Evolutionary conservation across 2,113 vertebrate species (phyloP).

Genomic region (Ciconia maguari): DNA sequence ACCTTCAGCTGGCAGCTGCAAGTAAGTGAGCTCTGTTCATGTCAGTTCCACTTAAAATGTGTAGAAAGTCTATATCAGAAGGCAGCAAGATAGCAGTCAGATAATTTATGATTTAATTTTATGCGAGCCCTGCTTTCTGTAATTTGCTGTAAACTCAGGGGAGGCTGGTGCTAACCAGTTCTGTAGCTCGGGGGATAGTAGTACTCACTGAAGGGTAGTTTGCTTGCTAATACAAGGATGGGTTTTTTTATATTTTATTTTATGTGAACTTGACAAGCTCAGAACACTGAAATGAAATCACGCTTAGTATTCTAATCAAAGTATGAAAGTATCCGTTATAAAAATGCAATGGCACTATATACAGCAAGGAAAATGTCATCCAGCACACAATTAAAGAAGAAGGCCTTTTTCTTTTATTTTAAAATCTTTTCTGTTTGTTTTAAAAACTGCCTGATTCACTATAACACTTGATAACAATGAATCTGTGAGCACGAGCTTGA

Average conservation of each 20-base stretch:
- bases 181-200: conserved; percentile 83
- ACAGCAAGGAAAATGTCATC: conserved; percentile 68
- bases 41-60: conserved; percentile 86
- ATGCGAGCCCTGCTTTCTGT: conserved; percentile 94
- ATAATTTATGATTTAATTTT: conserved; percentile 99
- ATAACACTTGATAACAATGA: conserved; percentile 65
- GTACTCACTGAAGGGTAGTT: conserved; percentile 83
- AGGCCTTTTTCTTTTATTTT: conserved; percentile 41
- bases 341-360: conserved; percentile 66
- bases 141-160: conserved; percentile 96
- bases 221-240: conserved; percentile 85
- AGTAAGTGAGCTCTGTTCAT: conserved; percentile 77
- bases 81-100: conserved; percentile 92
- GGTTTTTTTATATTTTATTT: conserved; percentile 87
- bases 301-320: conserved; percentile 83
- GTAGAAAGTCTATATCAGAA: conserved; percentile 84
- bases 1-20: conserved; percentile 77
- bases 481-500: conserved; percentile 59
- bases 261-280: conserved; percentile 84
- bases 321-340: conserved; percentile 77
- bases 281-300: conserved; percentile 80
- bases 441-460: conserved; percentile 64
- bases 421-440: conserved; percentile 65
- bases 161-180: conserved; percentile 86
- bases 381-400: conserved; percentile 68